These are phyloP conservation scores for Sitta carolinensis DNA, from an alignment of 2,797 vertebrate species.

Conservation along the genomic window DNA sequence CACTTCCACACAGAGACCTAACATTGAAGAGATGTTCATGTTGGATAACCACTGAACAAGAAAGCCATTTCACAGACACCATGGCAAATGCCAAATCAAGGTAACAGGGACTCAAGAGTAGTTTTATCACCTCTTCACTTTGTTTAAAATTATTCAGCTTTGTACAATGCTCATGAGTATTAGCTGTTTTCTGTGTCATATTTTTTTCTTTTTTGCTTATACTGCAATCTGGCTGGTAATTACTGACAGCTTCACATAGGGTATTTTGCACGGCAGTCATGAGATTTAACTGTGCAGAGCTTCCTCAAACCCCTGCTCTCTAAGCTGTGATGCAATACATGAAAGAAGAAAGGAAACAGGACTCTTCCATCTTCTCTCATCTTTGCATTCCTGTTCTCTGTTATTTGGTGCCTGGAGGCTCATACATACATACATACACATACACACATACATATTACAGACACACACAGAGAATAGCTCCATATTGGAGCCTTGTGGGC, in stretches of 20 bases:
- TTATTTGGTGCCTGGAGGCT: not conserved
- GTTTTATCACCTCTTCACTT: not conserved
- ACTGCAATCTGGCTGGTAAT: not conserved
- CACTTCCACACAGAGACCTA: not conserved
- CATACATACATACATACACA: fast-evolving
- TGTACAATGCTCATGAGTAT: not conserved
- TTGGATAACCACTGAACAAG: not conserved
- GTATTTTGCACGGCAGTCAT: not conserved
- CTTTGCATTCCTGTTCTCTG: not conserved
- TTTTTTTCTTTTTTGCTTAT: not conserved
- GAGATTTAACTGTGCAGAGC: not conserved
- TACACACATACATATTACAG: fast-evolving
- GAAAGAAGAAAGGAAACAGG: not conserved
- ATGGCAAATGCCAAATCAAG: not conserved
- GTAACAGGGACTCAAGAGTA: not conserved
- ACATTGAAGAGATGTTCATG: not conserved
- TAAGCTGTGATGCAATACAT: not conserved
- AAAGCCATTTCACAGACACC: not conserved
- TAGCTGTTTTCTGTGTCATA: not conserved
- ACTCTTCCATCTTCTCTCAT: not conserved
- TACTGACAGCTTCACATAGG: not conserved
- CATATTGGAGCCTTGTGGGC: not conserved
- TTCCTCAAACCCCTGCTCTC: not conserved
- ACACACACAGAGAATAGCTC: not conserved
- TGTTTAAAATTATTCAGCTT: not conserved